phyloP scores from a whole-genome alignment of 2,113 vertebrate genomes.

The Lepus timidus region DNA sequence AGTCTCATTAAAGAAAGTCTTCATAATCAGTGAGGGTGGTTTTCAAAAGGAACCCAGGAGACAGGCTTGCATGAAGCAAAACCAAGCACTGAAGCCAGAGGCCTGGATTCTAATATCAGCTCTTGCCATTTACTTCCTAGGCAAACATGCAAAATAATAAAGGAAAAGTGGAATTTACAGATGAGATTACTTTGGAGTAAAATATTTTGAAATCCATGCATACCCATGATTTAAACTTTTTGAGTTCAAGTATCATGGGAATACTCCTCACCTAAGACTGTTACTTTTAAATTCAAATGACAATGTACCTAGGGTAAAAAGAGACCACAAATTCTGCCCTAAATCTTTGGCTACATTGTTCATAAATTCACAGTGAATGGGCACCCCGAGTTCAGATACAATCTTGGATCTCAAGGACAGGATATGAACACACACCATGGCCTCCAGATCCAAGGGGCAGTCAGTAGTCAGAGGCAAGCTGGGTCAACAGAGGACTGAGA shows the following conservation, averaged over 20 bases:
- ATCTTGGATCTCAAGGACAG: not conserved
- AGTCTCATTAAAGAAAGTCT: not conserved
- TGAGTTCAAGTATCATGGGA: not conserved
- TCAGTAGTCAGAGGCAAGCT: not conserved
- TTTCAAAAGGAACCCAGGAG: slow-evolving; percentile 5
- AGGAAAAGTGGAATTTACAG: too few relatives aligned
- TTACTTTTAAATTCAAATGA: slow-evolving; percentile 10
- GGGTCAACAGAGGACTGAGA: not conserved
- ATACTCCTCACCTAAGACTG: not conserved
- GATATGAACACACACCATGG: not conserved
- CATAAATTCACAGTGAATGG: not conserved
- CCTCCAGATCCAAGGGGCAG: not conserved
- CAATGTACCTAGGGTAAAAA: not conserved
- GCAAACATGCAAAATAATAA: not conserved
- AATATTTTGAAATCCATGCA: too few relatives aligned
- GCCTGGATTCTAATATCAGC: not conserved
- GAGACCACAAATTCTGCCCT: not conserved
- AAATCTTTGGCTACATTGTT: not conserved
- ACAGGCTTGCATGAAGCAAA: not conserved
- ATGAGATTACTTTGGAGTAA: too few relatives aligned
- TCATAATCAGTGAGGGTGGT: not conserved
- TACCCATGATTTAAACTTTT: not conserved
- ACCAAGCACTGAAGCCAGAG: not conserved
- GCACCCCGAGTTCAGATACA: not conserved
- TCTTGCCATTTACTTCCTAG: not conserved